Evolutionary conservation across 2,888 invertebrate species (phyloP).

Genomic region (Nomada fucata): DNA sequence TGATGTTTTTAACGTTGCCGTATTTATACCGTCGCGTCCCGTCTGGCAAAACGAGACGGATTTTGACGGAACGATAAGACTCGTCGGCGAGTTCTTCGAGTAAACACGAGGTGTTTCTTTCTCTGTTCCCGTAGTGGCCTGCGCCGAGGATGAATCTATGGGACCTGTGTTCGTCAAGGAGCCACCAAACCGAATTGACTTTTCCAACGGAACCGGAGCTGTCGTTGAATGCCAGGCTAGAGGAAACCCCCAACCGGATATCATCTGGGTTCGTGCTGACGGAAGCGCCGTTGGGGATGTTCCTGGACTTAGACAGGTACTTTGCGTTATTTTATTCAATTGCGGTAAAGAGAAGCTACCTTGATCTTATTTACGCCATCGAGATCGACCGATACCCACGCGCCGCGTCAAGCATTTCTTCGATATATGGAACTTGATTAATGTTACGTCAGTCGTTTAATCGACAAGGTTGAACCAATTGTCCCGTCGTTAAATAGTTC

Average conservation of each 20-base stretch:
- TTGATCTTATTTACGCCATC: background rate
- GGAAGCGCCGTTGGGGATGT: conserved; percentile 96
- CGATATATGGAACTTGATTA: conserved; percentile 21
- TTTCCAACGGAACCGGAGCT: conserved; percentile 97
- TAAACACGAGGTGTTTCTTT: background rate
- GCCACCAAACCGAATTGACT: conserved; percentile 95
- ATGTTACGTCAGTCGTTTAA: conserved; percentile 41
- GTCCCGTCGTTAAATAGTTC: conserved; percentile 17
- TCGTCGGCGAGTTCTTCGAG: background rate
- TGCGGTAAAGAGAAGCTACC: background rate
- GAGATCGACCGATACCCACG: conserved; percentile 29
- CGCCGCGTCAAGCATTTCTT: conserved; percentile 14
- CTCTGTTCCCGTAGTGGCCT: conserved; percentile 63
- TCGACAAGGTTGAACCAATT: conserved; percentile 48
- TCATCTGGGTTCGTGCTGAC: conserved; percentile 96
- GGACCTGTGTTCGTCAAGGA: conserved; percentile 97
- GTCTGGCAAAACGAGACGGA: background rate
- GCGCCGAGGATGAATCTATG: conserved; percentile 90
- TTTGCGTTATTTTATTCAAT: background rate
- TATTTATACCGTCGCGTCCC: background rate
- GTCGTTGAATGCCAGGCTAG: conserved; percentile 96
- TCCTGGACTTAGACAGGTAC: conserved; percentile 93
- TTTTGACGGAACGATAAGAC: background rate
- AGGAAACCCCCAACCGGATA: conserved; percentile 95
- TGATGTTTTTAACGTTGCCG: conserved; percentile 22